These are phyloP conservation scores for Corythaeola cristata DNA, from an alignment of 2,113 vertebrate species.

Conservation along the genomic window DNA sequence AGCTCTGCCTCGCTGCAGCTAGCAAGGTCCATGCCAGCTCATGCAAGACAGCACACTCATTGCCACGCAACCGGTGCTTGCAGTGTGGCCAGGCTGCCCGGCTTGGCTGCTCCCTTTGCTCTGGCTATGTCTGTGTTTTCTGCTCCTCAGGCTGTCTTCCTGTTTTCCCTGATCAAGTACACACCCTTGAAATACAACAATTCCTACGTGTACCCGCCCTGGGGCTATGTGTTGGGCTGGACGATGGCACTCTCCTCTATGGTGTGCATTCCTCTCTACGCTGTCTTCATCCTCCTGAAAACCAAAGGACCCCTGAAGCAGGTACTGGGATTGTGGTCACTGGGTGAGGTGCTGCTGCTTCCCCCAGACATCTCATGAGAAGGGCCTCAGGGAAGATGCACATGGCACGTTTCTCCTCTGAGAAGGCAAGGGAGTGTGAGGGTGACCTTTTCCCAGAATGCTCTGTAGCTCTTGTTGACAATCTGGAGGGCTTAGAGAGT, in stretches of 20 bases:
- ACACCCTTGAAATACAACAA: conserved; percentile 90
- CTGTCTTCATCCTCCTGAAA: conserved; percentile 80
- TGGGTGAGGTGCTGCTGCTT: not conserved
- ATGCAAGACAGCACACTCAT: not conserved
- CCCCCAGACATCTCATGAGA: accelerated
- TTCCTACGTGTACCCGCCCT: conserved; percentile 85
- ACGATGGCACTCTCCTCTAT: conserved; percentile 88
- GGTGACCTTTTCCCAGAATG: not conserved
- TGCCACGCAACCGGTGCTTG: not conserved
- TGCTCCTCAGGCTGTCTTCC: conserved; percentile 82
- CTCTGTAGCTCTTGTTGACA: not conserved
- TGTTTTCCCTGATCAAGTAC: conserved; percentile 92
- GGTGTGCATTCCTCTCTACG: conserved; percentile 84
- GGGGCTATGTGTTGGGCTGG: conserved; percentile 89
- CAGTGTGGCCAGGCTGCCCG: not conserved
- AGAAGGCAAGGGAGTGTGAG: not conserved
- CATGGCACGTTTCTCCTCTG: not conserved
- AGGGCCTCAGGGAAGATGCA: not conserved
- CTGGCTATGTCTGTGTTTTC: not conserved
- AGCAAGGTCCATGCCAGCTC: not conserved
- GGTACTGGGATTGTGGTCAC: conserved; percentile 68
- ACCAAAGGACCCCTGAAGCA: conserved; percentile 84
- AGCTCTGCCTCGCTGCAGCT: not conserved
- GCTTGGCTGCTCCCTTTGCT: not conserved
- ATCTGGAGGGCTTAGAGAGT: not conserved